A percentile compares a stretch with the other conserved stretches of the same genome.
These are phyloP conservation scores for Ctenopoma kingsleyae DNA, from an alignment of 2,797 vertebrate genomes.

Conservation along the genomic window DNA sequence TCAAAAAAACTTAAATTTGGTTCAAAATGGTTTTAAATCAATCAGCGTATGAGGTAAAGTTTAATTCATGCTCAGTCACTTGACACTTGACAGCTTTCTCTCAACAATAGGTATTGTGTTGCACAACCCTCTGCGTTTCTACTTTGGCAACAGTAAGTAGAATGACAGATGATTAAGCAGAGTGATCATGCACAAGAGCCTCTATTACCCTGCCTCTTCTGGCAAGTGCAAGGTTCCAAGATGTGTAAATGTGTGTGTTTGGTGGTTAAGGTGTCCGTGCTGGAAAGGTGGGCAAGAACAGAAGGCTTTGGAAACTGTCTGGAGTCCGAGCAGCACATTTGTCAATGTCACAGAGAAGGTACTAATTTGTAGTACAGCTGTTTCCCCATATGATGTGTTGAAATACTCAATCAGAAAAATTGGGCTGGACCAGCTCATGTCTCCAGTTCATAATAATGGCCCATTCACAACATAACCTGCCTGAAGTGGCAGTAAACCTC, in stretches of 20 bases:
- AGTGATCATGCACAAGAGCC: constrained; percentile 37
- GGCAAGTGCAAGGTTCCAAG: constrained; percentile 39
- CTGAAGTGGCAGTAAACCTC: constrained; percentile 74
- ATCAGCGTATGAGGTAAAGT: constrained; percentile 49
- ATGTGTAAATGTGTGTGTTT: constrained; percentile 25
- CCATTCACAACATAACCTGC: constrained; percentile 71
- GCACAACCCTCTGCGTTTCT: constrained; percentile 55
- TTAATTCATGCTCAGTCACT: constrained; percentile 52
- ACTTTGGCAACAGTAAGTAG: constrained; percentile 52
- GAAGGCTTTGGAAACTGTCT: constrained; percentile 52
- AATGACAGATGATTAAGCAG: constrained; percentile 62
- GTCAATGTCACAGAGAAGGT: constrained; percentile 83
- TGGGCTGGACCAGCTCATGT: constrained; percentile 71
- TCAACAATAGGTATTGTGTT: constrained; percentile 66
- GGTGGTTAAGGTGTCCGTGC: constrained; percentile 47
- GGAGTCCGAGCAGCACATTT: constrained; percentile 79
- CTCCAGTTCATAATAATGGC: constrained; percentile 75
- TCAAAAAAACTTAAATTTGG: constrained; percentile 29
- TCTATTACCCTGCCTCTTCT: constrained; percentile 34
- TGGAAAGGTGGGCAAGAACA: constrained; percentile 48
- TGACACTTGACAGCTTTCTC: constrained; percentile 59
- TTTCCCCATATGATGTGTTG: constrained; percentile 87
- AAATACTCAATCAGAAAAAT: constrained; percentile 84
- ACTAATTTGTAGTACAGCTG: constrained; percentile 89
- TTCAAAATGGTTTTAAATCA: constrained; percentile 66